Percentiles rank a stretch among this genome's conserved stretches.
Conservation (phyloP, 2,113 vertebrate species). For the Oplegnathus fasciatus region DNA sequence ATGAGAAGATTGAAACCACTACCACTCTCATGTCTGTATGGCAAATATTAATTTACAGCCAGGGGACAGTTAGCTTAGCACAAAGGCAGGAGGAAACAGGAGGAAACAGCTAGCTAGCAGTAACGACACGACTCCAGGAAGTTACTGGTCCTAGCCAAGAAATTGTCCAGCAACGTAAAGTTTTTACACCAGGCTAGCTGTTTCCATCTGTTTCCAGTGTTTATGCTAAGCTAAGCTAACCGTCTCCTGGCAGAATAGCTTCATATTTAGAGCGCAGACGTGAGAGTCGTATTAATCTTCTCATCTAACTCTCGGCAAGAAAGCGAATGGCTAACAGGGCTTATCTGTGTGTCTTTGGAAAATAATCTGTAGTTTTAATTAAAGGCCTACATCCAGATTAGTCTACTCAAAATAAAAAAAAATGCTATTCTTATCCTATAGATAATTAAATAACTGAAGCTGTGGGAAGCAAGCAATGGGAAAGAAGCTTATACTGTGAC, state of each 20-base stretch:
- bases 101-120: not conserved
- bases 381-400: not conserved
- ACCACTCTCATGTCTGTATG: not conserved
- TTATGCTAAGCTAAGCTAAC: not conserved
- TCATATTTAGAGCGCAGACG: not conserved
- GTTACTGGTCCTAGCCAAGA: not conserved
- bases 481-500: not conserved
- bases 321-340: no score
- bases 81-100: no score
- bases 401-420: not conserved
- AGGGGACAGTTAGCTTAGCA: not conserved
- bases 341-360: not conserved
- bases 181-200: not conserved
- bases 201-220: not conserved
- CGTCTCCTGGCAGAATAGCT: not conserved
- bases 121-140: not conserved
- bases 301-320: not conserved
- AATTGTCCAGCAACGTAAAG: not conserved
- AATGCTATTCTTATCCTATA: not conserved
- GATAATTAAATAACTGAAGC: slow-evolving; percentile 4
- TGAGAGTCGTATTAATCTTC: not conserved
- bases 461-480: not conserved
- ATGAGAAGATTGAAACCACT: not conserved
- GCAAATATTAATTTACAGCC: not conserved
- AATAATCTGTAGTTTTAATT: not conserved